These are phyloP conservation scores for Temnothorax nylanderi DNA, from an alignment of 1,140 invertebrate genomes.

Conservation along the genomic window DNA sequence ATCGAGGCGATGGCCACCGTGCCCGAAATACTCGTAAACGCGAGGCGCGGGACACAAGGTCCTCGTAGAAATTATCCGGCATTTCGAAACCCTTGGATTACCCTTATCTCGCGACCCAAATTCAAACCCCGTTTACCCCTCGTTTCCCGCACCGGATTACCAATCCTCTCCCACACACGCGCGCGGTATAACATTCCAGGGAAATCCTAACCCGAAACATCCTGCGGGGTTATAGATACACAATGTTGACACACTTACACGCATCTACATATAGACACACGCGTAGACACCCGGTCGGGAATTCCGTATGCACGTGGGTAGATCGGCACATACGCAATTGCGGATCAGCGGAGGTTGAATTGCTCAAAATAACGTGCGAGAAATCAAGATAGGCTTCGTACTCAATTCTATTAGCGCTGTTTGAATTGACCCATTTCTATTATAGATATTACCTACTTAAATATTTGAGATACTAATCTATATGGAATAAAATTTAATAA, in stretches of 20 bases:
- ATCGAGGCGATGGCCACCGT: conserved; percentile 2
- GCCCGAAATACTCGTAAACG: conserved; percentile 30
- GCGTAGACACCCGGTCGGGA: conserved; percentile 3
- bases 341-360: conserved; percentile 1
- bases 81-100: conserved; percentile 73
- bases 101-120: conserved; percentile 72
- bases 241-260: conserved; percentile 38
- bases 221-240: conserved; percentile 66
- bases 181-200: conserved; percentile 63
- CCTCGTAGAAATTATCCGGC: conserved; percentile 72
- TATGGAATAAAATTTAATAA: neutral
- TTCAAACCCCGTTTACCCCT: conserved; percentile 55
- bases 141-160: conserved; percentile 59
- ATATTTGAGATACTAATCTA: neutral
- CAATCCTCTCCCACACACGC: conserved; percentile 42
- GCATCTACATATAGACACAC: neutral
- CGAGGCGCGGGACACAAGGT: conserved; percentile 64
- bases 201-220: conserved; percentile 72
- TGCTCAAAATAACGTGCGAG: conserved; percentile 36
- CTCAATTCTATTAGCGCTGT: neutral
- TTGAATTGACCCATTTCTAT: neutral
- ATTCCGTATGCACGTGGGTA: conserved; percentile 19
- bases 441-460: neutral
- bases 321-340: conserved; percentile 12
- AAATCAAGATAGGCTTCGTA: neutral